These are phyloP conservation scores for Cyaniris semiargus DNA, from an alignment of 2,888 invertebrate species.

Conservation along the genomic window DNA sequence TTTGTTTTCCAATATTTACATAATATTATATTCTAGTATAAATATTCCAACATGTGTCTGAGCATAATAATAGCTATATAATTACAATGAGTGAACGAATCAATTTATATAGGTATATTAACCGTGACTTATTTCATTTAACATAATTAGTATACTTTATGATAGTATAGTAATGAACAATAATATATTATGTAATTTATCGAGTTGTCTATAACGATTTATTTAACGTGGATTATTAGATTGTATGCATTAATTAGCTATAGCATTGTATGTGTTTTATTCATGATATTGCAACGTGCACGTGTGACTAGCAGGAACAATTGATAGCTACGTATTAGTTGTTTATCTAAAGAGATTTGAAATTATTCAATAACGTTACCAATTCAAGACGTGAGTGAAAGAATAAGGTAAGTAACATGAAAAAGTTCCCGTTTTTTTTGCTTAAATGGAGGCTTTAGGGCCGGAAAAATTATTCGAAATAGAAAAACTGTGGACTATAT, in stretches of 20 bases:
- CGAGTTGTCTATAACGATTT: slow-evolving; percentile 4
- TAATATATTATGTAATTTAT: slow-evolving; percentile 14
- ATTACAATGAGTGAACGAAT: slow-evolving; percentile 2
- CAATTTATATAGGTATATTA: slow-evolving; percentile 9
- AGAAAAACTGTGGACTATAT: no score
- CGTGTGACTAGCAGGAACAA: neutral
- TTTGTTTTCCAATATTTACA: slow-evolving; percentile 4
- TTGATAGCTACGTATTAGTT: neutral
- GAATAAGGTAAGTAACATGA: no score
- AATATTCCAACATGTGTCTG: slow-evolving; percentile 10
- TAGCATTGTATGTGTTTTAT: neutral
- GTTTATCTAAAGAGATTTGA: no score
- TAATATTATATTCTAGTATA: neutral
- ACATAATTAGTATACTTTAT: slow-evolving; percentile 21
- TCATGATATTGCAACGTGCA: neutral
- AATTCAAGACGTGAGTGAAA: no score
- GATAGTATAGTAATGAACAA: slow-evolving; percentile 12
- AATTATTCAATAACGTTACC: no score
- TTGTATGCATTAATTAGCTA: slow-evolving; percentile 1
- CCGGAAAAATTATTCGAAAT: no score
- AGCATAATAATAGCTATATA: neutral
- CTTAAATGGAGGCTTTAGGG: no score
- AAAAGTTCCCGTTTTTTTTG: no score
- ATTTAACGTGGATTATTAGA: slow-evolving; percentile 13
- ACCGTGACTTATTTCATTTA: slow-evolving; percentile 18